A percentile compares a stretch with the other conserved stretches of the same genome.
These are phyloP conservation scores for Xiphias gladius DNA, from an alignment of 2,113 vertebrate genomes.

Conservation along the genomic window DNA sequence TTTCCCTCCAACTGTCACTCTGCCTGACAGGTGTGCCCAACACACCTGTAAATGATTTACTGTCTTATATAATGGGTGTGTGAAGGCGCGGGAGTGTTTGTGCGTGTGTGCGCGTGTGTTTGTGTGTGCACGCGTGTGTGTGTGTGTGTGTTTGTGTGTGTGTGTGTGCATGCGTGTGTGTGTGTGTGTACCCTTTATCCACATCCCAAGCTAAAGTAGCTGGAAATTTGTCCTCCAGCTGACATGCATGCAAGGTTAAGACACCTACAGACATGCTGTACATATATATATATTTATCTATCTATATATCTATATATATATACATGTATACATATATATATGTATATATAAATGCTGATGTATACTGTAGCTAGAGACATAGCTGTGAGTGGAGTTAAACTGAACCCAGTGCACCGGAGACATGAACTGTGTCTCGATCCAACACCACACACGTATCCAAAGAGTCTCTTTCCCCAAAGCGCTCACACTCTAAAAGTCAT, in stretches of 20 bases:
- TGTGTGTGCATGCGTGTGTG: no score
- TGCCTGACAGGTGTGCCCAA: constrained; percentile 34
- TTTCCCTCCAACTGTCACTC: constrained; percentile 5
- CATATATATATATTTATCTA: neutral
- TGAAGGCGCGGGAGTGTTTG: neutral
- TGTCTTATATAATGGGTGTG: neutral
- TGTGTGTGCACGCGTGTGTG: no score
- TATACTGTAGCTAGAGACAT: neutral
- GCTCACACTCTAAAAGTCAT: no score
- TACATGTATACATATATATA: neutral
- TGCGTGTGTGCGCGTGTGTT: neutral
- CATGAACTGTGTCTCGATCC: no score
- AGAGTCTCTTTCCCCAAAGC: no score
- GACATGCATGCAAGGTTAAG: constrained; percentile 4
- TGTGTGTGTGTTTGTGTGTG: no score
- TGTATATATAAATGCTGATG: no score
- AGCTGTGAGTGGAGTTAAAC: neutral
- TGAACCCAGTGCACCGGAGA: neutral
- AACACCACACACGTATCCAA: no score
- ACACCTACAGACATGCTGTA: neutral
- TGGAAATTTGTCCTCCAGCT: constrained; percentile 6
- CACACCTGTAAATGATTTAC: constrained; percentile 29
- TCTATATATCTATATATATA: neutral
- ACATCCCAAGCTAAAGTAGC: neutral
- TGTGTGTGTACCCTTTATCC: neutral